These are phyloP conservation scores for Amorpha juglandis DNA, from an alignment of 2,888 invertebrate species.

Conservation along the genomic window DNA sequence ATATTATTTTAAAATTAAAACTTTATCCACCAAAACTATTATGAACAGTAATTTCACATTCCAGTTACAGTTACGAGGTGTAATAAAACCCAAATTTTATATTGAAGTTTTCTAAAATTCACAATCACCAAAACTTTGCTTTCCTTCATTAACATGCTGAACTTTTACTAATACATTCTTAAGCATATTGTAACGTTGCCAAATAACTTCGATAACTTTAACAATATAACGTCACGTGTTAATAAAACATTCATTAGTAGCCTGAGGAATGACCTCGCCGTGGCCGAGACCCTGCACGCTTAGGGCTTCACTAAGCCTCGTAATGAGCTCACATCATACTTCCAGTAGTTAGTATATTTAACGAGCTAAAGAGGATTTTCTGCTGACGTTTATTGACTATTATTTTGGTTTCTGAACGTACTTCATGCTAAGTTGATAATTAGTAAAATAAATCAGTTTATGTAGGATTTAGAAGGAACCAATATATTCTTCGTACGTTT, in stretches of 20 bases:
- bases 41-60: too few species aligned
- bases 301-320: constrained; percentile 52
- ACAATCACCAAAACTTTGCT: background rate
- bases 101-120: too few species aligned
- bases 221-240: constrained; percentile 1
- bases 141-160: background rate
- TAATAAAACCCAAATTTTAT: too few species aligned
- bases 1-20: too few species aligned
- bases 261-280: constrained; percentile 40
- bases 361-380: constrained; percentile 44
- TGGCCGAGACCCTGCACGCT: constrained; percentile 53
- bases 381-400: constrained; percentile 19
- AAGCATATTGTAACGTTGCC: background rate
- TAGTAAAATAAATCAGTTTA: background rate
- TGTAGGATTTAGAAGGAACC: too few species aligned
- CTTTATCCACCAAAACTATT: too few species aligned
- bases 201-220: background rate
- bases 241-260: constrained; percentile 8
- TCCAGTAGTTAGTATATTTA: constrained; percentile 43
- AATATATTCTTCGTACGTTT: too few species aligned
- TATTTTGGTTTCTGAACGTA: background rate
- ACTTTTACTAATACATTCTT: background rate
- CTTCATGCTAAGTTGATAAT: background rate
- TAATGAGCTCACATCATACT: constrained; percentile 51
- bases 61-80: too few species aligned